Percentiles rank a stretch among this genome's conserved stretches.
phyloP scores from a whole-genome alignment of 1,140 invertebrate genomes.

The Pachypeltis micranthus region DNA sequence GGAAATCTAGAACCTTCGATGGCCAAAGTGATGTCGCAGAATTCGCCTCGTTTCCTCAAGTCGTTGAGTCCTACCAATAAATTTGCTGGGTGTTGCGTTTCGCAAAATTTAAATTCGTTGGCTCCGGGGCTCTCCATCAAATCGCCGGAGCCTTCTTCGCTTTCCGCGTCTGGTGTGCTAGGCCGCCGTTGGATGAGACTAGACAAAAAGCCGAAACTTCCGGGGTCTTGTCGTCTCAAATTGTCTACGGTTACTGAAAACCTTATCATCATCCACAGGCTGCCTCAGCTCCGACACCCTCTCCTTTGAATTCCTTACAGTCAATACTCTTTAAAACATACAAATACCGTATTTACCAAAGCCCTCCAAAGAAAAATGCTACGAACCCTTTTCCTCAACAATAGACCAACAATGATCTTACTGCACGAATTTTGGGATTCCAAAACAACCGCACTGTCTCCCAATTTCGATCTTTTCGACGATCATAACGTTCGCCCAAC shows the following conservation, averaged over 20 bases:
- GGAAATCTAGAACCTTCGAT: slow-evolving; percentile 75
- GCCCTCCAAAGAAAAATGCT: too few relatives aligned
- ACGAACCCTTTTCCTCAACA: too few relatives aligned
- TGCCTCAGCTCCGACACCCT: too few relatives aligned
- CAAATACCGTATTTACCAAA: too few relatives aligned
- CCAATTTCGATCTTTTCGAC: too few relatives aligned
- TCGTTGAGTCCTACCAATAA: slow-evolving; percentile 42
- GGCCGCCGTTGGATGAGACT: slow-evolving; percentile 23
- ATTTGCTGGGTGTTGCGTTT: slow-evolving; percentile 29
- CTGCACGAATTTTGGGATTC: too few relatives aligned
- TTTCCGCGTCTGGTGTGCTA: slow-evolving; percentile 27
- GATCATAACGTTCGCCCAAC: too few relatives aligned
- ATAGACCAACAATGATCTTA: too few relatives aligned
- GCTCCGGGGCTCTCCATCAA: slow-evolving; percentile 25
- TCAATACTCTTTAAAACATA: too few relatives aligned
- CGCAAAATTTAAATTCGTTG: slow-evolving; percentile 33
- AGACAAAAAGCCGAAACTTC: slow-evolving; percentile 1
- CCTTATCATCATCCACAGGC: slow-evolving; percentile 1
- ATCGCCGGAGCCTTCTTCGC: slow-evolving; percentile 23
- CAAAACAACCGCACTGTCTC: too few relatives aligned
- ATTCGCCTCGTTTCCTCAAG: slow-evolving; percentile 40
- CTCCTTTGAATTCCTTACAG: too few relatives aligned
- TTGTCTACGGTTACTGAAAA: not conserved
- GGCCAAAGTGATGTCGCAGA: slow-evolving; percentile 70
- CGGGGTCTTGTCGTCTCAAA: not conserved